Base-by-base conservation (phyloP, 1,140 invertebrate species). In the Leptinotarsa undecemlineata region DNA sequence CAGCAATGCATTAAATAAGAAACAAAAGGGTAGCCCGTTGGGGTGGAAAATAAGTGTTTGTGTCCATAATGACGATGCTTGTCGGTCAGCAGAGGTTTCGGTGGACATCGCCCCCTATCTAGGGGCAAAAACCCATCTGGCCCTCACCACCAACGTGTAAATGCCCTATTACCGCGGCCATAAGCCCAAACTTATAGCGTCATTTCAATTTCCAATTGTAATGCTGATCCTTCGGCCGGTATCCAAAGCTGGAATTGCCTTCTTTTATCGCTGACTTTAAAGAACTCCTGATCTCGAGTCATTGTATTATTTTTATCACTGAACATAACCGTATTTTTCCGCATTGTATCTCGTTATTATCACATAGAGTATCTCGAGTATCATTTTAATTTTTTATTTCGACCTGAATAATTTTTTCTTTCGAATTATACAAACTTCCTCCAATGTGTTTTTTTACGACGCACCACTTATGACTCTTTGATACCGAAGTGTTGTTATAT, bases 151-250 rank as follows among this genome's bases (percentile, higher is more conserved):
- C 80, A 79, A 81, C 72, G 79, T 82, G 77, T 78, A 81, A 83
- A 82, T 81, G 80, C 74, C 77, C 80, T 78, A 82, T 82, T 82
- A 81, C 77, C 74, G 47, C 47, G 74, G 76, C 79, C 77, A 77
- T 81, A 82, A 82, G 80, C 75, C 77, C 72, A 19, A 81, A 81
- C 81, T 80, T 81, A 82, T 78, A 74, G 80, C 77, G 78, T 80
- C 81, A 81, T 83, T 83, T 83, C 82, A 83, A 83, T 83, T 83
- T 83, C 82, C 82, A 83, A 83, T 83, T 81, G 81, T 81, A 77
- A 81, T 82, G 77, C 67, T 73, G 75, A 76, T 68, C 77, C 75
- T 78, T 79, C 71, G 76, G 64, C 62, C 73, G 47, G 73, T 73
- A 73, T 78, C 77, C 76, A 72, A 69, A 73, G 62, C 71, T 69